Evolutionary conservation across 2,888 invertebrate genomes (phyloP).

Genomic region (Eurytoma californica): DNA sequence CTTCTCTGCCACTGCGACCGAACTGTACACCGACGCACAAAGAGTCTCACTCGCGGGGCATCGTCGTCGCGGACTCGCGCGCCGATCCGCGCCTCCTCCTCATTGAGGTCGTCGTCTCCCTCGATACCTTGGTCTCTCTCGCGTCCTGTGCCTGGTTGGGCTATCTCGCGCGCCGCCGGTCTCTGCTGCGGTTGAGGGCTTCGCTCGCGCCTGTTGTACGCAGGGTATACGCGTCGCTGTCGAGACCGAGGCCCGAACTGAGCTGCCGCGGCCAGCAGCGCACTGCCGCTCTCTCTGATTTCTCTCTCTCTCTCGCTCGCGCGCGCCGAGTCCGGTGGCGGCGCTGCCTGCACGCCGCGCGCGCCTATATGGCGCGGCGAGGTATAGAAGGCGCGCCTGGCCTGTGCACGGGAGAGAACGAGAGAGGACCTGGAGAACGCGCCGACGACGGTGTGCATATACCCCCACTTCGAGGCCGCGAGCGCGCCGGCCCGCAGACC

Average conservation of each 20-base stretch:
- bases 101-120: neutral
- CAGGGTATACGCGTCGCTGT: neutral
- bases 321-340: neutral
- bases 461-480: neutral
- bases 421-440: slow-evolving; percentile 39
- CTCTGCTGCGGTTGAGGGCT: neutral
- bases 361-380: neutral
- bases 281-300: too few species aligned
- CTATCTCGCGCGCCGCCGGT: neutral
- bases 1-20: neutral
- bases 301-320: neutral
- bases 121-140: too few species aligned
- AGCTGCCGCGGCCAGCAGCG: neutral
- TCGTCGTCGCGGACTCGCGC: too few species aligned
- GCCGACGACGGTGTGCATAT: neutral
- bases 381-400: too few species aligned
- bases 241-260: slow-evolving; percentile 25
- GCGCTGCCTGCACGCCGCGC: slow-evolving; percentile 7
- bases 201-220: neutral
- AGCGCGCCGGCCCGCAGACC: neutral
- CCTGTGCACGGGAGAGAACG: neutral
- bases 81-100: neutral
- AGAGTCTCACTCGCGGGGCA: neutral
- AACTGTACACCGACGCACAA: neutral
- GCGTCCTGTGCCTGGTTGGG: too few species aligned